These are phyloP conservation scores for Lagodon rhomboides DNA, from an alignment of 2,797 vertebrate genomes.

Conservation along the genomic window DNA sequence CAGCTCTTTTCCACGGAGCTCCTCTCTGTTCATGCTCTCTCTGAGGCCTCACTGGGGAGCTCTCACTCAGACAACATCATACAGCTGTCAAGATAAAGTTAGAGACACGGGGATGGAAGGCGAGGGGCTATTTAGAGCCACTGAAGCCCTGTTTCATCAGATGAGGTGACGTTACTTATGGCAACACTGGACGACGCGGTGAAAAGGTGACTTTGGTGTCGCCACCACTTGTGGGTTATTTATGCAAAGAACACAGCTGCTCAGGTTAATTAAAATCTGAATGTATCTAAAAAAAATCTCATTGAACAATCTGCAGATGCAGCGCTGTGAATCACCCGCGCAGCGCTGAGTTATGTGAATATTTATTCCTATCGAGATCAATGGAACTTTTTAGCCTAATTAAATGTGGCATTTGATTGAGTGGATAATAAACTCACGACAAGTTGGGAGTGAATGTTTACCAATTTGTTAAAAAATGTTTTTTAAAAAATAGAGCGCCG, in stretches of 20 bases:
- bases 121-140: conserved; percentile 52
- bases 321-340: conserved; percentile 22
- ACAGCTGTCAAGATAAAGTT: conserved; percentile 70
- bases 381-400: conserved; percentile 46
- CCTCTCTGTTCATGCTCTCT: conserved; percentile 48
- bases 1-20: conserved; percentile 31
- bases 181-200: conserved; percentile 22
- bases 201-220: conserved; percentile 7
- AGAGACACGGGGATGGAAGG: conserved; percentile 61
- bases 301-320: conserved; percentile 36
- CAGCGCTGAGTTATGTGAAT: conserved; percentile 35
- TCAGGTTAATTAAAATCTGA: conserved; percentile 31
- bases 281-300: conserved; percentile 11
- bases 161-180: conserved; percentile 41
- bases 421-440: conserved; percentile 24
- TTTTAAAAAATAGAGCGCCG: conserved; percentile 24
- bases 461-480: conserved; percentile 31
- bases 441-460: conserved; percentile 37
- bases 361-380: conserved; percentile 48
- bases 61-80: conserved; percentile 53
- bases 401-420: conserved; percentile 47
- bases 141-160: conserved; percentile 51
- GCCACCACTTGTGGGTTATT: conserved; percentile 25
- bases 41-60: conserved; percentile 55
- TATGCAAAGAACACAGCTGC: conserved; percentile 30